Conservation (phyloP, 2,888 invertebrate genomes). For the Lamellibrachia columna region DNA sequence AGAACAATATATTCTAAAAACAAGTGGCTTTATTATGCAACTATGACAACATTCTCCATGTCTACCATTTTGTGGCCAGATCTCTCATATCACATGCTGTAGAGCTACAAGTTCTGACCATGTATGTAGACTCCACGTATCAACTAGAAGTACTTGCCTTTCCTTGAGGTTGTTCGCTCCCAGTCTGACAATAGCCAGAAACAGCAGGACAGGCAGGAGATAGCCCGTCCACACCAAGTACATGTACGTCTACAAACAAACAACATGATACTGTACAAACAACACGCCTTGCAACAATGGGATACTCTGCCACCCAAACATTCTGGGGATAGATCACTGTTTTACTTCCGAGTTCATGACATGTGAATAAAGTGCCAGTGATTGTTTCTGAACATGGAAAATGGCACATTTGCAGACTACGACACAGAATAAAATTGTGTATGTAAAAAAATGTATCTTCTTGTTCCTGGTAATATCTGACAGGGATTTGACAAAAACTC, state of each 20-base stretch:
- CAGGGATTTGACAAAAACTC: no score
- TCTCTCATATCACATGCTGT: no score
- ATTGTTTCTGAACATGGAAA: no score
- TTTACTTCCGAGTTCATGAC: no score
- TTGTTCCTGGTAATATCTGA: no score
- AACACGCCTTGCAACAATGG: not conserved
- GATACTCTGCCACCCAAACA: not conserved
- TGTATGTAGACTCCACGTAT: not conserved
- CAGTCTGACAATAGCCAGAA: conserved; percentile 62
- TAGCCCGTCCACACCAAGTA: conserved; percentile 65
- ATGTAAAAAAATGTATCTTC: no score
- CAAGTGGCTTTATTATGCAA: not conserved
- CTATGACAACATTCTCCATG: not conserved
- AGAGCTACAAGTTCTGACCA: no score
- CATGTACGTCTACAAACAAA: conserved; percentile 62
- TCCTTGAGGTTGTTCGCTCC: not conserved
- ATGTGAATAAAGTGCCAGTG: no score
- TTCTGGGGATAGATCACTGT: not conserved
- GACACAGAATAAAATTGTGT: no score
- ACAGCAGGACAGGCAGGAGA: conserved; percentile 61
- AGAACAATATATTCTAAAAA: no score
- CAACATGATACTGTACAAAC: not conserved
- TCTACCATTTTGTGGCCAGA: not conserved
- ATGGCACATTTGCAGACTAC: no score
- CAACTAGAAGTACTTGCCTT: not conserved